Evolutionary conservation across 2,113 vertebrate genomes (phyloP), one percentile per base, ranked within the genome.

Genomic region (Colaptes auratus): DNA sequence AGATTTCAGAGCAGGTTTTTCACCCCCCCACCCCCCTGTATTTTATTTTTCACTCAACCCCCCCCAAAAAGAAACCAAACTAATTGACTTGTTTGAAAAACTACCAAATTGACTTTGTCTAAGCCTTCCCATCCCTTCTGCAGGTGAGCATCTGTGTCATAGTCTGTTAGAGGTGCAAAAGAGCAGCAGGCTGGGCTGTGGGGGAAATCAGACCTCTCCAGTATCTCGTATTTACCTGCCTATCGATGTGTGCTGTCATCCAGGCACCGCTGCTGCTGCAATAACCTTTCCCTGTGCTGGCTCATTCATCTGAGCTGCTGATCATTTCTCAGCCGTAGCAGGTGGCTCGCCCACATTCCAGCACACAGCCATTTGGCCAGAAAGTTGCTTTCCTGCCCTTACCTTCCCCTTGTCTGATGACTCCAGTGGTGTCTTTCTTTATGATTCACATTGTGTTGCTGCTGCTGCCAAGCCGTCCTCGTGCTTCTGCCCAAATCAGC

Each of bases 371-470:
- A 1, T 53, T 48, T 18, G 60, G 65, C 60, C 74, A 63, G 35
- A 33, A 31, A 33, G 5, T 30, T 35, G 19, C 23, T 82, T 21
- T 52, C 30, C 6, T 80, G 67, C 64, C 72, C 52, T 60, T 27
- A 5, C 75, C 35, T n/a, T 44, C 36, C 58, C 31, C 6, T 24
- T 46, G 9, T 7, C 36, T 11, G 2, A 14, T 16, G 67, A 52
- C 52, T 46, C 21, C 83, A 8, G 58, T 3, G 21, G 14, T 15
- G 78, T 12, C 39, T 70, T 73, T n/a, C 80, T 10, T 17, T 15
- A 8, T 2, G n/a, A 71, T 36, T 76, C 21, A 1, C 4, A 30
- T 15, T n/a, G 1, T 0, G 7, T 60, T 60, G 8, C 64, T 21
- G 0, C 63, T 66, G 18, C 73, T 93, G 86, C 75, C 36, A 60